Percentiles rank a stretch among this genome's conserved stretches.
These are phyloP conservation scores for Sympetrum striolatum DNA, from an alignment of 2,888 invertebrate genomes.

Conservation along the genomic window DNA sequence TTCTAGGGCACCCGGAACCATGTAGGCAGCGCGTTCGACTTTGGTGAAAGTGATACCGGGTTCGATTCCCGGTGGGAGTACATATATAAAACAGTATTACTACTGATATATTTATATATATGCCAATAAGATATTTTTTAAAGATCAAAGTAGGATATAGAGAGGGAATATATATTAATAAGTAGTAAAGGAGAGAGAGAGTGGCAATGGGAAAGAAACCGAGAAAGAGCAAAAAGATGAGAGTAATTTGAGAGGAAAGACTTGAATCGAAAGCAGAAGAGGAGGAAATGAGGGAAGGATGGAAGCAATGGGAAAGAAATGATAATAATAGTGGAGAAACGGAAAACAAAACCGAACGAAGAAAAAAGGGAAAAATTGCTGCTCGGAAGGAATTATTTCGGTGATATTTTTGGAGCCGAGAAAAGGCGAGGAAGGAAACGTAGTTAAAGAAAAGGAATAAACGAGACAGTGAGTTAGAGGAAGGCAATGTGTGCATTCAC, in stretches of 20 bases:
- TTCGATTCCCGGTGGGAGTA: no score
- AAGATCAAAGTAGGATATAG: no score
- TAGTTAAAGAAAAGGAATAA: neutral
- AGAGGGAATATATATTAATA: no score
- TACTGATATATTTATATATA: no score
- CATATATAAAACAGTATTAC: no score
- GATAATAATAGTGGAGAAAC: neutral
- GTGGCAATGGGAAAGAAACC: neutral
- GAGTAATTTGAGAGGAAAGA: neutral
- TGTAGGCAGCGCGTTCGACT: no score
- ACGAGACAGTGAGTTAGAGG: neutral
- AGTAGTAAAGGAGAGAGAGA: no score
- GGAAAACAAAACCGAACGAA: neutral
- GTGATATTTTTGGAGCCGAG: neutral
- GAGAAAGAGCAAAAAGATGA: neutral
- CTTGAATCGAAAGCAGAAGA: neutral
- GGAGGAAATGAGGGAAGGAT: neutral
- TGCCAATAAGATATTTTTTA: no score
- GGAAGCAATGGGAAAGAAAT: neutral
- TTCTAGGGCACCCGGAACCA: no score
- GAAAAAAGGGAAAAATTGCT: neutral
- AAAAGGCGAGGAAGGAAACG: neutral
- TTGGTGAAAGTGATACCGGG: no score
- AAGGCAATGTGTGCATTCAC: neutral
- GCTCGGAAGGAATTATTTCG: neutral